phyloP scores from a whole-genome alignment of 1,140 invertebrate genomes.

The Brachionus rubens region DNA sequence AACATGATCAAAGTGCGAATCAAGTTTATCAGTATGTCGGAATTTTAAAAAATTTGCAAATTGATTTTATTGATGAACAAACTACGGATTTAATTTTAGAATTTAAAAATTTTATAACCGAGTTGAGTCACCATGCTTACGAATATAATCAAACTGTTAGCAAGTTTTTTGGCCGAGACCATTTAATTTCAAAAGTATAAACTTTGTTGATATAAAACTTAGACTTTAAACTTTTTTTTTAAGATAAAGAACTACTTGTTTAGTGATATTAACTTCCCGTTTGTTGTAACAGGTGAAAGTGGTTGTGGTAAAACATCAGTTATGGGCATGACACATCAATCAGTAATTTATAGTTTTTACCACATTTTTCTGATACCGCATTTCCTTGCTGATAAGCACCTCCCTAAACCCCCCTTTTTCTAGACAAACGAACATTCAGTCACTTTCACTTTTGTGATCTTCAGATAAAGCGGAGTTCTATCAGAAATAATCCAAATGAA shows the following conservation, averaged over 20 bases:
- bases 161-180: conserved; percentile 88
- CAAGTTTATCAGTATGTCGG: background rate
- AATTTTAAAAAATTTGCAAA: background rate
- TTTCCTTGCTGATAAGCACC: too few relatives aligned
- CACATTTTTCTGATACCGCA: too few relatives aligned
- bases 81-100: background rate
- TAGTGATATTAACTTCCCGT: conserved; percentile 71
- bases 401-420: too few relatives aligned
- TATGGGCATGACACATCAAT: conserved; percentile 61
- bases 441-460: too few relatives aligned
- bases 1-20: conserved; percentile 72
- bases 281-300: conserved; percentile 87
- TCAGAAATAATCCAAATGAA: too few relatives aligned
- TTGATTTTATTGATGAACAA: background rate
- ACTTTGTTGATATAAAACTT: background rate
- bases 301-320: conserved; percentile 96
- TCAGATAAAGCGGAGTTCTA: too few relatives aligned
- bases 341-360: background rate
- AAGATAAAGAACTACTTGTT: conserved; percentile 72
- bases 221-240: too few relatives aligned
- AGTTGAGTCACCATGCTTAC: conserved; percentile 91
- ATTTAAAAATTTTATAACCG: conserved; percentile 64
- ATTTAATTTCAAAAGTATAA: conserved; percentile 73
- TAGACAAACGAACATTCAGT: too few relatives aligned
- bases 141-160: conserved; percentile 92